Evolutionary conservation across 1,140 invertebrate species (phyloP).

Genomic region (Drosophila equinoxialis): DNA sequence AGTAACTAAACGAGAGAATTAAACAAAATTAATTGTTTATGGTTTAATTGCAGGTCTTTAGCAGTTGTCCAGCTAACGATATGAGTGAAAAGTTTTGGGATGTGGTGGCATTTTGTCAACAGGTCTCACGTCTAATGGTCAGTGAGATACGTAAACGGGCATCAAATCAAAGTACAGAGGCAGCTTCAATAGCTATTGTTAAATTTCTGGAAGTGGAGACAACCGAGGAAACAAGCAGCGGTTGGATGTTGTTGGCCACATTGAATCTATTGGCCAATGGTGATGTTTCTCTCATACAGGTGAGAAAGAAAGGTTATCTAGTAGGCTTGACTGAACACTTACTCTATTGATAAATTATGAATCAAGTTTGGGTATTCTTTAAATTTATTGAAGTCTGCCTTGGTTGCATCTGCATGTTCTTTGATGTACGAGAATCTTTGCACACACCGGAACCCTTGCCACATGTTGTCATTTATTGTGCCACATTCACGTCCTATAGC

Average conservation of each 20-base stretch:
- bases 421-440: slow-evolving; percentile 16
- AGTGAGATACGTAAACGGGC: slow-evolving; percentile 96
- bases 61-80: slow-evolving; percentile 93
- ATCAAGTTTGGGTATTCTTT: slow-evolving; percentile 51
- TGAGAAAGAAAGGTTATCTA: slow-evolving; percentile 83
- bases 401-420: slow-evolving; percentile 36
- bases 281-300: slow-evolving; percentile 91
- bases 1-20: neutral
- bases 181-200: slow-evolving; percentile 97
- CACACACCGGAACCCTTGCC: slow-evolving; percentile 13
- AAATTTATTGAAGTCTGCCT: slow-evolving; percentile 35
- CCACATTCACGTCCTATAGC: slow-evolving; percentile 24
- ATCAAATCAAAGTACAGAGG: slow-evolving; percentile 97
- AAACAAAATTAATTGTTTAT: neutral
- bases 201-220: slow-evolving; percentile 97
- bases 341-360: slow-evolving; percentile 20
- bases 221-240: slow-evolving; percentile 96
- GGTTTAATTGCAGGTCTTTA: slow-evolving; percentile 90
- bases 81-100: slow-evolving; percentile 98
- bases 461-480: slow-evolving; percentile 35
- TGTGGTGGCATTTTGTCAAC: slow-evolving; percentile 95
- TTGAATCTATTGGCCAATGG: slow-evolving; percentile 95
- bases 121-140: slow-evolving; percentile 97
- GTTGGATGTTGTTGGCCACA: slow-evolving; percentile 97
- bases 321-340: neutral